Evolutionary conservation across 92 coral and sea anemone species (phyloP).

Genomic region (Porites evermanni): DNA sequence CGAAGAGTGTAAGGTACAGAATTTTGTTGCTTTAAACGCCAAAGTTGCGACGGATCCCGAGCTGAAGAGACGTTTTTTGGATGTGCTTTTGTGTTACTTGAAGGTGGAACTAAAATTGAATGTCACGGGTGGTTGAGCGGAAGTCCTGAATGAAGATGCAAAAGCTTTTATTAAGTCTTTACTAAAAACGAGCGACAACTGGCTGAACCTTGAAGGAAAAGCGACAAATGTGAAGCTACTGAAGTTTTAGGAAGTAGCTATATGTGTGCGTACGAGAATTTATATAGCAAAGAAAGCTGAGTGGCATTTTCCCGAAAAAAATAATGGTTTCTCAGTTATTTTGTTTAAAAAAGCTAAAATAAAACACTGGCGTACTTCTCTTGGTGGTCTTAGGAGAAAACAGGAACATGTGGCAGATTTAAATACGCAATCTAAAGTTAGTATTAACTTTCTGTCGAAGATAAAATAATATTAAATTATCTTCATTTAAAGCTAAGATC

Average conservation of each 20-base stretch:
- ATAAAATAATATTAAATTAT: neutral
- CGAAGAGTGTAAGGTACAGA: constrained; percentile 76
- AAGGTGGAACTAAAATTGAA: constrained; percentile 70
- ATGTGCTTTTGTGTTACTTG: constrained; percentile 82
- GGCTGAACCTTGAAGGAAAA: neutral
- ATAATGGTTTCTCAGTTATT: neutral
- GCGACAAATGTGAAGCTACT: neutral
- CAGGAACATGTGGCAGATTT: neutral
- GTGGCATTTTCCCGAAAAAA: neutral
- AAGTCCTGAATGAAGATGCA: neutral
- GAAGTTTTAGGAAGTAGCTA: neutral
- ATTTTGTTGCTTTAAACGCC: constrained; percentile 83
- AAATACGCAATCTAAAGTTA: neutral
- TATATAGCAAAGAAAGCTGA: neutral
- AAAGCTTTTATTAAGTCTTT: neutral
- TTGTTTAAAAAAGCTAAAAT: neutral
- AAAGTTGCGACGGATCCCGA: constrained; percentile 81
- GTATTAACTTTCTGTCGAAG: neutral
- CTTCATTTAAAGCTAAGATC: neutral
- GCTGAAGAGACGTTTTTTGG: constrained; percentile 76
- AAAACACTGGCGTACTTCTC: too few species aligned
- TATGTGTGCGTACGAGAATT: neutral
- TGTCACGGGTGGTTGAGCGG: constrained; percentile 40
- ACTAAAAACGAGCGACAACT: neutral
- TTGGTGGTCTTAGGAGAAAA: too few species aligned